Base-by-base conservation (phyloP, 92 coral and sea anemone genomes). In the Porites lobata region DNA sequence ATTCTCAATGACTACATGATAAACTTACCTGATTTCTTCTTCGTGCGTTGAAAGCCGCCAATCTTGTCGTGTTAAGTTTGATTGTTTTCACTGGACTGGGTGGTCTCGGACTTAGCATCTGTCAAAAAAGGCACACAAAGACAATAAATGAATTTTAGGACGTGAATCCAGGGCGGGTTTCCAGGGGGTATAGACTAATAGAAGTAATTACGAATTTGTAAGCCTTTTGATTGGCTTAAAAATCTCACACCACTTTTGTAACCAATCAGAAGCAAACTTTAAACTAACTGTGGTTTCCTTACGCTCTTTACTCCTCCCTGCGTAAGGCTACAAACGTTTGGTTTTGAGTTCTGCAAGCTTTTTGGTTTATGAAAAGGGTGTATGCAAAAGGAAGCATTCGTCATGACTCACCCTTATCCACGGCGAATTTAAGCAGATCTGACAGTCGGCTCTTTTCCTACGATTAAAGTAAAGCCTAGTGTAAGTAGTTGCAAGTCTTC, bases 31-130 rank as follows among this genome's bases (percentile, higher is more conserved):
- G 99, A 75, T 94, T 93, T 70, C 99, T 86, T 83, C 99, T 90
- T 62, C 99, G 76, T 22, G 99, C 99, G 77, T 97, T 97, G 82
- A 95, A 97, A 65, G 99, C 98, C 17, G 99, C 99, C 38, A 97
- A 89, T 69, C 99, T 90, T 53, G 99, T 94, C 12, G 95, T 97
- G 91, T 95, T 95, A 0, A 97, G 94, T 81, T 96, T 94, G 2
- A 93, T 86, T 19, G 95, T 92, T 64, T 92, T 94, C 14, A 95
- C 95, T 6, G 99, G 99, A 90, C 96, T 88, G 3, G 99, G 99
- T 3, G 99, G 96, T 9, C 99, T 96, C n/a, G 99, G 94, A 65
- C 98, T 95, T 52, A 94, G 73, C 99, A 95, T 97, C 99, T 97
- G 84, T 9, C 43, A 82, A 81, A 38, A 26, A 17, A 3, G 63